phyloP scores from a whole-genome alignment of 2,888 invertebrate species.

The Osmoderma eremita region DNA sequence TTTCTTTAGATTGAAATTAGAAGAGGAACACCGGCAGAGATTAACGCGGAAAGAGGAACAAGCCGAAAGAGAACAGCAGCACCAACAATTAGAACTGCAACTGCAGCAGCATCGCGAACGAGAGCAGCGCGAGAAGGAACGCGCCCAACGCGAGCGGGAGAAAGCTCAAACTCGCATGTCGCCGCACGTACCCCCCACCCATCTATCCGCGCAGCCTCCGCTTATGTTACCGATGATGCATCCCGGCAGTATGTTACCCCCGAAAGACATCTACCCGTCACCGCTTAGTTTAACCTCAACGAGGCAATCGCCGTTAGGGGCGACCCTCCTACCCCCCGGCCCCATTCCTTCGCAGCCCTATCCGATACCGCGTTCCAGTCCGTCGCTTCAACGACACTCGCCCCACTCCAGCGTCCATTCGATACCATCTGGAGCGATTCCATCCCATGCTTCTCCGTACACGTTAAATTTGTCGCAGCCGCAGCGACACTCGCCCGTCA shows the following conservation, averaged over 20 bases:
- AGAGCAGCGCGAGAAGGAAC: conserved; percentile 67
- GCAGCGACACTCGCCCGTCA: conserved; percentile 60
- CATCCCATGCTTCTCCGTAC: conserved; percentile 53
- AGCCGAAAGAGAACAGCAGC: conserved; percentile 65
- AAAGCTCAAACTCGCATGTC: conserved; percentile 59
- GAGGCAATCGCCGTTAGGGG: conserved; percentile 58
- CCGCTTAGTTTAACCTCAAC: conserved; percentile 56
- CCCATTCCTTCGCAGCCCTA: conserved; percentile 48
- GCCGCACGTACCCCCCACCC: conserved; percentile 59
- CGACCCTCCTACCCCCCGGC: conserved; percentile 56
- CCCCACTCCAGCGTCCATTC: conserved; percentile 58
- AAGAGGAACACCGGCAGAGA: conserved; percentile 74
- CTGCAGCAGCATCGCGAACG: conserved; percentile 58
- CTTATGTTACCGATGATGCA: conserved; percentile 59
- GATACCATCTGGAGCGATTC: conserved; percentile 47
- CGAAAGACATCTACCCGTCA: conserved; percentile 53
- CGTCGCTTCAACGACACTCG: conserved; percentile 67
- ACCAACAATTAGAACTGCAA: conserved; percentile 63
- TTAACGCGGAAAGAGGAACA: conserved; percentile 67
- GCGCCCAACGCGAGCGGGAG: conserved; percentile 64
- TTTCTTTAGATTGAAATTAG: conserved; percentile 70
- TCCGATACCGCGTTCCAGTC: conserved; percentile 66
- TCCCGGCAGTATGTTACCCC: conserved; percentile 59
- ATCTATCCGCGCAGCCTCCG: conserved; percentile 54
- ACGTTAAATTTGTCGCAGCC: conserved; percentile 58